Percentiles rank a stretch among this genome's conserved stretches.
phyloP scores from a whole-genome alignment of 92 coral and sea anemone species.

The Palythoa grandis region DNA sequence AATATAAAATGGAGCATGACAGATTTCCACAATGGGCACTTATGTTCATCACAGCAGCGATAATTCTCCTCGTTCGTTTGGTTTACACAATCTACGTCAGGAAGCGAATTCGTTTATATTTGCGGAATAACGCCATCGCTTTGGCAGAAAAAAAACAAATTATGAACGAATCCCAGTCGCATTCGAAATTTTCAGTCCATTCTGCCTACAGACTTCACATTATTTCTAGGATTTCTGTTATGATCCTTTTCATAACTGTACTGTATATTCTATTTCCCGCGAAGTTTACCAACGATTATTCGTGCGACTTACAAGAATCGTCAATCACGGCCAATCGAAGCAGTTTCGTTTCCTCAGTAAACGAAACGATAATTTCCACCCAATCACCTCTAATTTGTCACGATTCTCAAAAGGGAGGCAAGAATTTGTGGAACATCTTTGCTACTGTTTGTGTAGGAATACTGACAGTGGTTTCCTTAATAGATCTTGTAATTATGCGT shows the following conservation, averaged over 20 bases:
- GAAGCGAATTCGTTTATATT: constrained; percentile 3
- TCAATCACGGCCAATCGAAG: not conserved
- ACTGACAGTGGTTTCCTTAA: not conserved
- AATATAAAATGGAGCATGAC: constrained; percentile 14
- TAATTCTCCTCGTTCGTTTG: not conserved
- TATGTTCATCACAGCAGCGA: not conserved
- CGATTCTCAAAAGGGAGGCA: not conserved
- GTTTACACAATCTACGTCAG: not conserved
- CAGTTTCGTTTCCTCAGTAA: not conserved
- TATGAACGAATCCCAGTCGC: not conserved
- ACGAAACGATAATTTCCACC: not conserved
- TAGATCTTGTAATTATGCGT: not conserved
- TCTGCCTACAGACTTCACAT: not conserved
- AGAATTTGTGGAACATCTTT: constrained; percentile 18
- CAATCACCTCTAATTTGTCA: not conserved
- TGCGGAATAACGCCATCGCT: not conserved
- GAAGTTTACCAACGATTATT: not conserved
- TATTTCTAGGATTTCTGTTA: not conserved
- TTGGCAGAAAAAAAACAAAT: not conserved
- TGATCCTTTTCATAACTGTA: not conserved
- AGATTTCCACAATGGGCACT: constrained; percentile 9
- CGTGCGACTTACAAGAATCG: not conserved
- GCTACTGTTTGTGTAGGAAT: not conserved
- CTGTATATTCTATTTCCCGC: not conserved
- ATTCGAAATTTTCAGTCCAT: not conserved